These are phyloP conservation scores for Gambusia affinis DNA, from an alignment of 2,113 vertebrate genomes.

Conservation along the genomic window DNA sequence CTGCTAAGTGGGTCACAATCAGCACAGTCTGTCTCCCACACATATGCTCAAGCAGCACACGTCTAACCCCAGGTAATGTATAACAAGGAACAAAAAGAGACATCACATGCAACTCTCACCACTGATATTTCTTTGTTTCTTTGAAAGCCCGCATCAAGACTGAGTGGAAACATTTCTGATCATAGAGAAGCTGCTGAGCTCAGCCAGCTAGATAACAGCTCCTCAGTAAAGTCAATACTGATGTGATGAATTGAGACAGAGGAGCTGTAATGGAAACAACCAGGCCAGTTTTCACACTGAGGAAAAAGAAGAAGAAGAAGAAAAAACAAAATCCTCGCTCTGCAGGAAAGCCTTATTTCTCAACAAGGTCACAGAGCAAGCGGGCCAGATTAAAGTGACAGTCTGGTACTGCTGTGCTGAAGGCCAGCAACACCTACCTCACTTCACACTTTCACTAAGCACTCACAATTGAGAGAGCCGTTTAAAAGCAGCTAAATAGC, in stretches of 20 bases:
- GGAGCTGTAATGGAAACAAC: conserved; percentile 33
- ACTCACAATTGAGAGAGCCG: background rate
- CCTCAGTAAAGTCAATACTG: conserved; percentile 26
- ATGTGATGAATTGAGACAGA: conserved; percentile 33
- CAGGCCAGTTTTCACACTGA: conserved; percentile 16
- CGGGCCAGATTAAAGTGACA: background rate
- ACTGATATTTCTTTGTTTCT: too few relatives aligned
- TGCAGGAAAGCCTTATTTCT: background rate
- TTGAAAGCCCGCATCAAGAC: background rate
- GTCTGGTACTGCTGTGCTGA: background rate
- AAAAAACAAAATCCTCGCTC: background rate
- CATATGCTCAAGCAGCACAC: conserved; percentile 42
- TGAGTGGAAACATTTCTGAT: background rate
- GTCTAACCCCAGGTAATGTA: conserved; percentile 25
- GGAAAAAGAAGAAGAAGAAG: too few relatives aligned
- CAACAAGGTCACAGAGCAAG: background rate
- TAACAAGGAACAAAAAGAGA: conserved; percentile 33
- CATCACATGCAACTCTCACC: background rate
- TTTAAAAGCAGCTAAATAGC: background rate
- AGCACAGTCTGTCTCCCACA: conserved; percentile 37
- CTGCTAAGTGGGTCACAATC: conserved; percentile 50
- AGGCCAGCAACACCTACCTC: background rate
- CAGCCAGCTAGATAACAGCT: conserved; percentile 1
- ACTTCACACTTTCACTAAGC: background rate
- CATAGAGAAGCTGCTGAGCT: background rate